Base-by-base conservation (phyloP, 2,113 vertebrate species). In the Poeciliopsis prolifica region DNA sequence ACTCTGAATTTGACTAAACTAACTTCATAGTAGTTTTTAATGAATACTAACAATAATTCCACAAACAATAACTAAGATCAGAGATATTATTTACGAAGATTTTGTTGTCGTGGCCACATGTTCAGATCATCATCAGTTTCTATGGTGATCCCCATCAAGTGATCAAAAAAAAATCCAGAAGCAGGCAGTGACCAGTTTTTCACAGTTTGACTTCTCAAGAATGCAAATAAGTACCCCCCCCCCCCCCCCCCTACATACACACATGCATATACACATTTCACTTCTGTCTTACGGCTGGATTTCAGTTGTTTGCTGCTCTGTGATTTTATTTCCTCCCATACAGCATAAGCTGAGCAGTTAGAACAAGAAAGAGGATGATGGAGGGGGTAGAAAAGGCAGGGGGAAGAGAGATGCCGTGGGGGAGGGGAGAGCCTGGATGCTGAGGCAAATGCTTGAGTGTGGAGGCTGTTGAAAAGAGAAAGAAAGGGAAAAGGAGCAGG, bases 111-210 rank as follows among this genome's bases (percentile, higher is more conserved):
- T 83, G 61, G 85, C 68, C 82, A 89, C 78, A 84, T 87, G 68
- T 88, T 80, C 77, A 79, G 65, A 86, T 90, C 74, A 94, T 90
- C 74, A 94, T 91, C 71, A 83, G 94, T 94, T 94, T 93, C 93
- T 93, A 94, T 94, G 92, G 94, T 91, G 92, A 94, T 92, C 91
- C 90, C 69, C 88, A 90, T 89, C 77, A 86, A 90, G 79, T 82
- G 85, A 73, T 71, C 8, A 42, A 76, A 75, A 83, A 28, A 83
- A 83, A 80, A 92, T 83, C 81, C 64, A 82, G 82, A 78, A 87
- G 86, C 81, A 81, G 82, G 77, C 75, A 66, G 70, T 86, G 86
- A 88, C 88, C 87, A 79, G 83, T 79, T 93, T 91, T 82, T 79
- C 77, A 83, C 80, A 79, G 82, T 86, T 85, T 86, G 79, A 91